A percentile compares a stretch with the other conserved stretches of the same genome.
These are phyloP conservation scores for Chaetops frenatus DNA, from an alignment of 2,113 vertebrate genomes.

Conservation along the genomic window DNA sequence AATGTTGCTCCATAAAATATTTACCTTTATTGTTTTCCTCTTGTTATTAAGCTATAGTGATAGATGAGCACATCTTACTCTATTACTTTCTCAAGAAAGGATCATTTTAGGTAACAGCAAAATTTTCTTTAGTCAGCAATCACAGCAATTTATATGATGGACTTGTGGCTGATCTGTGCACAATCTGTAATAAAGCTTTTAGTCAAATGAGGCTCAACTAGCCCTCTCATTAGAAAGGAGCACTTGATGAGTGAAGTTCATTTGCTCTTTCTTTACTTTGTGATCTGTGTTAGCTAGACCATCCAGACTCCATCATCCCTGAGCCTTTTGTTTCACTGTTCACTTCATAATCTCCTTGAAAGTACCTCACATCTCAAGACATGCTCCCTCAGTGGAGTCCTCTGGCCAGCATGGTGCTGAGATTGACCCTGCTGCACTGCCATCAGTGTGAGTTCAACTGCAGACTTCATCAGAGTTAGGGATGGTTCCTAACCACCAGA, in stretches of 20 bases:
- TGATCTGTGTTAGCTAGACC: not conserved
- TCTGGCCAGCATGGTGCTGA: not conserved
- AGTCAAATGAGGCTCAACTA: not conserved
- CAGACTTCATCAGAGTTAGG: not conserved
- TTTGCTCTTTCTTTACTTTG: not conserved
- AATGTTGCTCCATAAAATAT: not conserved
- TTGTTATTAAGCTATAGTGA: not conserved
- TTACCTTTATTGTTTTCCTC: not conserved
- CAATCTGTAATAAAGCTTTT: slow-evolving; percentile 24
- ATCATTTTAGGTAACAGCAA: not conserved
- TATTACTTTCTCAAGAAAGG: not conserved
- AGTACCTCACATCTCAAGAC: not conserved
- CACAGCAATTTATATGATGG: not conserved
- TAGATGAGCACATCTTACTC: not conserved
- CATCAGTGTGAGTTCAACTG: not conserved
- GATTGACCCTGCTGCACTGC: not conserved
- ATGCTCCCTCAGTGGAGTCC: not conserved
- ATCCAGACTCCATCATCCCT: not conserved
- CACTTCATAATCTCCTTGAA: not conserved
- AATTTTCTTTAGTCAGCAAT: not conserved
- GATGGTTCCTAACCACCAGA: not conserved
- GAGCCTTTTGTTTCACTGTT: not conserved
- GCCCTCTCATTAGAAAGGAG: not conserved
- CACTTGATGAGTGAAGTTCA: not conserved
- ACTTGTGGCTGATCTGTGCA: not conserved